Evolutionary conservation across 2,888 invertebrate genomes (phyloP).

Genomic region (Hypsopygia costalis): DNA sequence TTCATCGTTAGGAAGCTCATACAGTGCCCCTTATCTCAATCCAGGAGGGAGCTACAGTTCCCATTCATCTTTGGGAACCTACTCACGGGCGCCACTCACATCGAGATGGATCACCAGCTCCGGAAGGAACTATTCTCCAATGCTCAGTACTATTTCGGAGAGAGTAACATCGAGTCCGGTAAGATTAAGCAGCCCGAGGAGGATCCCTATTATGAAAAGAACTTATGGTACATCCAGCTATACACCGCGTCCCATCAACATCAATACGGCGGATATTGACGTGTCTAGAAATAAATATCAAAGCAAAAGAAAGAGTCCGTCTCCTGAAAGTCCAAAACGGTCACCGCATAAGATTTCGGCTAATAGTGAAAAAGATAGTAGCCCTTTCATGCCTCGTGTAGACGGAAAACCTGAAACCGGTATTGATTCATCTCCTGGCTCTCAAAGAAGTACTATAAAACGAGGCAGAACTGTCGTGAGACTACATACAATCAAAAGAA

Average conservation of each 20-base stretch:
- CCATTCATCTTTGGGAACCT: constrained; percentile 75
- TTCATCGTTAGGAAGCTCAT: constrained; percentile 53
- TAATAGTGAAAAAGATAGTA: constrained; percentile 48
- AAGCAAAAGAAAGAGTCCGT: constrained; percentile 38
- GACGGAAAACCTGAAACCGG: constrained; percentile 68
- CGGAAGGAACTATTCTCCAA: constrained; percentile 84
- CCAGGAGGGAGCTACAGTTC: constrained; percentile 69
- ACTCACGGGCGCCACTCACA: constrained; percentile 71
- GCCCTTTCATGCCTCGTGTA: constrained; percentile 67
- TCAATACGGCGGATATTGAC: constrained; percentile 93
- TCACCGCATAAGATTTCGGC: constrained; percentile 35
- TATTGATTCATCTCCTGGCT: constrained; percentile 62
- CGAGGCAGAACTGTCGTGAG: constrained; percentile 88
- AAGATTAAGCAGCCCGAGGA: constrained; percentile 65
- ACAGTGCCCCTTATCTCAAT: constrained; percentile 75
- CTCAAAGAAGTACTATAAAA: constrained; percentile 81
- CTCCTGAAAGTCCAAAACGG: constrained; percentile 23
- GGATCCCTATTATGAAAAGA: constrained; percentile 75
- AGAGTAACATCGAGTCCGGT: constrained; percentile 54
- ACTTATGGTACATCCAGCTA: constrained; percentile 58
- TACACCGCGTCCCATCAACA: constrained; percentile 84
- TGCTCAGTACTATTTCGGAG: constrained; percentile 85
- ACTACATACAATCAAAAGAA: constrained; percentile 83
- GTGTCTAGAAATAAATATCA: constrained; percentile 85
- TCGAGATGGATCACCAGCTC: constrained; percentile 61